Base-by-base conservation (phyloP, 2,113 vertebrate genomes). In the Taurulus bubalis region DNA sequence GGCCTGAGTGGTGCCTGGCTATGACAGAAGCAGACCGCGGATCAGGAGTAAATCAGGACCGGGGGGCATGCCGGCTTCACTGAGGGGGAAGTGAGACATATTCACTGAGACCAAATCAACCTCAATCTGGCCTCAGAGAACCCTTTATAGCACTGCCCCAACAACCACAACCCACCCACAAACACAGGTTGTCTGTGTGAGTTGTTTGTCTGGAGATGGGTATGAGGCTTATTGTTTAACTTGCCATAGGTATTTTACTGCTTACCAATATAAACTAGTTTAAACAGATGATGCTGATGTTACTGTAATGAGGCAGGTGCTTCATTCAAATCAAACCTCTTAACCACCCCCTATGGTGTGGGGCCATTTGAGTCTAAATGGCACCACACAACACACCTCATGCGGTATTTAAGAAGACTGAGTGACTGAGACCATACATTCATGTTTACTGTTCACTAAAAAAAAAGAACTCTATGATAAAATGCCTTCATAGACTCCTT, bases 81-180 rank as follows among this genome's bases (percentile, higher is more conserved):
- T 90, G 91, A 90, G 87, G 91, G 91, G 89, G 88, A 90, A 93
- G 87, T 91, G 91, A 94, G 90, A 92, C 92, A 92, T 89, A 93
- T 95, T 94, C 91, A 91, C 76, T 87, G 88, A 89, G 93, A 94
- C 90, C 91, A 86, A 93, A 91, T 93, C 91, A 92, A 75, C 90
- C 85, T 89, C 79, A 87, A 84, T 91, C 90, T 91, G 89, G 86
- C 89, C 89, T 90, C 76, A 87, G 85, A 88, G 79, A 88, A 69
- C 74, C 67, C 81, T 42, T 75, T 49, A 71, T 77, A 83, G 62
- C 77, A 47, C 89, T 86, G 86, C 87, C 87, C 89, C 89, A 84
- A 75, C 68, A 81, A 82, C 87, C 67, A 75, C 82, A 67, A 55
- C 42, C 76, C 47, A 71, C 71, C 65, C 67, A 86, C 73, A 89